A percentile compares a stretch with the other conserved stretches of the same genome.
These are phyloP conservation scores for Megathymus violae DNA, from an alignment of 1,140 invertebrate genomes.

Conservation along the genomic window DNA sequence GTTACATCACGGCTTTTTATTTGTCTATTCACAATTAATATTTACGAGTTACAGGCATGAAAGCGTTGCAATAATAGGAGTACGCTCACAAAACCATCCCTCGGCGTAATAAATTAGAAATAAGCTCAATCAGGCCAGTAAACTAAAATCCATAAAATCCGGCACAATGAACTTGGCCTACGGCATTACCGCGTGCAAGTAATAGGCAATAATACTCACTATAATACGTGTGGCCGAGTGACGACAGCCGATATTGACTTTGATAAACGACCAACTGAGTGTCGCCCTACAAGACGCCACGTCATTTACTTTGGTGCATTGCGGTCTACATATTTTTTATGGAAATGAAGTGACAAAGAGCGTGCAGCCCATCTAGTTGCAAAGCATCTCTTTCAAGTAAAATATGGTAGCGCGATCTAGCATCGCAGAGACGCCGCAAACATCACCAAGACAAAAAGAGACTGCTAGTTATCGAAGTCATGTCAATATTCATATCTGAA, in stretches of 20 bases:
- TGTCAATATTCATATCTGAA: too few species aligned
- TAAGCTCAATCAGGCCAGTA: constrained; percentile 45
- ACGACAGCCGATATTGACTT: constrained; percentile 79
- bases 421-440: neutral
- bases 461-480: too few species aligned
- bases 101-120: constrained; percentile 45
- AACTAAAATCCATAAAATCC: constrained; percentile 46
- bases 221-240: constrained; percentile 63
- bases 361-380: neutral
- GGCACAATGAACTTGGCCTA: constrained; percentile 50
- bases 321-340: constrained; percentile 61
- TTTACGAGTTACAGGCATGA: neutral
- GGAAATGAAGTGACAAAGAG: constrained; percentile 13
- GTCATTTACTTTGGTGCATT: constrained; percentile 80
- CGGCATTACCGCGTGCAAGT: constrained; percentile 62
- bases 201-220: constrained; percentile 56
- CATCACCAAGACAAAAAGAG: too few species aligned
- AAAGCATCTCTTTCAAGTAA: neutral
- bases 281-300: constrained; percentile 73
- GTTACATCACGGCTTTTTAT: too few species aligned
- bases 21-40: neutral
- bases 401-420: neutral
- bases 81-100: constrained; percentile 31
- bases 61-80: constrained; percentile 12
- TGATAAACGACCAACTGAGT: constrained; percentile 77